Base-by-base conservation (phyloP, 2,888 invertebrate species). In the Apotomis betuletana region DNA sequence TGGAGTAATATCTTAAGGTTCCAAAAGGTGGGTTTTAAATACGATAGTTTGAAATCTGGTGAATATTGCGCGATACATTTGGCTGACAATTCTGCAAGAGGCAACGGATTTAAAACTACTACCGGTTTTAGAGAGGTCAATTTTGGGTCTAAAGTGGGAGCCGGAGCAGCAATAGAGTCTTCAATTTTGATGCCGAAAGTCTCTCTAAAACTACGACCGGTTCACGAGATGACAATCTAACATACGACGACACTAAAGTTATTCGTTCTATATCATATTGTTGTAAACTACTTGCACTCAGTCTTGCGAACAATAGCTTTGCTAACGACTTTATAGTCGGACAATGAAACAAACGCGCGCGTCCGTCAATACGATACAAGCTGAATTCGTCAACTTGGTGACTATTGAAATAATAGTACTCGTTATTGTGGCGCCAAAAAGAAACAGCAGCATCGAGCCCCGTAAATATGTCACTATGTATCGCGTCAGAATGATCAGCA, bases 111-210 rank as follows among this genome's bases (percentile, higher is more conserved):
- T 54, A 54, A 54, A 8, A 13, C 13, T 13, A 15, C 54, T 13
- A 54, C 54, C 54, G 54, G 54, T 13, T 54, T 13, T 3, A 13
- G 10, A 41, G 60, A 15, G 44, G 60, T 60, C 2, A 44, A 60
- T 46, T 60, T 60, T 60, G 60, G 60, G 15, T 60, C 59, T 13
- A 60, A 60, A 44, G 15, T 60, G 9, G 15, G 60, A 46, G 44
- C 41, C 4, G 15, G 60, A 46, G 44, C 4, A 9, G 27, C 15
- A 10, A 5, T 61, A 15, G 15, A 15, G 46, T 46, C 46, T 15
- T 46, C 27, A 46, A 49, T 49, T 61, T 61, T 46, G 60, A 61
- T 10, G 60, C 46, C 60, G 60, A 27, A 61, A 61, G 60, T 61
- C 6, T 61, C 10, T 61, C 46, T 15, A 61, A 12, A 4, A 44